Evolutionary conservation across 2,113 vertebrate species (phyloP).

Genomic region (Elachura formosa): DNA sequence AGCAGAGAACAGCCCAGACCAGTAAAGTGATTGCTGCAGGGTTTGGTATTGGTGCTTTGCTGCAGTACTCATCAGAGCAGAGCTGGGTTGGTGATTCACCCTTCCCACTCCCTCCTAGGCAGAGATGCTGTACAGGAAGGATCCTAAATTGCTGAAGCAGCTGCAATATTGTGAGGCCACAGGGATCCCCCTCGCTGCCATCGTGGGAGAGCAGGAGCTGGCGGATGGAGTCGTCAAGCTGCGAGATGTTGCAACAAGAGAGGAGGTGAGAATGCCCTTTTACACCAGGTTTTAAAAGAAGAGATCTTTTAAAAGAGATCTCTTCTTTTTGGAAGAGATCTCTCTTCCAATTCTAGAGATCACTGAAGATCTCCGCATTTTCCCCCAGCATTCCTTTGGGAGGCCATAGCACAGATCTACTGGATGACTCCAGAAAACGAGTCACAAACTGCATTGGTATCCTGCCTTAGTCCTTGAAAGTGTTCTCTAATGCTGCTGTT

Average conservation of each 20-base stretch:
- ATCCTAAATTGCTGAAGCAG: conserved; percentile 91
- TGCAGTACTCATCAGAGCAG: background rate
- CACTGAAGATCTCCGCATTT: background rate
- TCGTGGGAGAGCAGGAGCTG: conserved; percentile 90
- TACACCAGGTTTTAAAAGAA: background rate
- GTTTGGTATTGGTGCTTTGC: background rate
- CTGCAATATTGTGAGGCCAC: conserved; percentile 88
- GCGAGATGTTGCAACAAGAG: conserved; percentile 78
- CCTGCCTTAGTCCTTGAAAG: background rate
- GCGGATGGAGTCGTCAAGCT: conserved; percentile 85
- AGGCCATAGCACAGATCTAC: background rate
- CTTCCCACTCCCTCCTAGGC: conserved; percentile 68
- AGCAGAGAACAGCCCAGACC: background rate
- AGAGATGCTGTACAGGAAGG: conserved; percentile 89
- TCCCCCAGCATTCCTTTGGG: background rate
- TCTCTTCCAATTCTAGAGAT: background rate
- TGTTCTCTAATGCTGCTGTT: background rate
- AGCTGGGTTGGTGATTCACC: background rate
- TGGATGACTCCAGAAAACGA: background rate
- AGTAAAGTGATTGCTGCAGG: background rate
- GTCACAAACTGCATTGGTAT: background rate
- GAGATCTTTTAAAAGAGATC: too few relatives aligned
- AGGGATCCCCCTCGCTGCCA: conserved; percentile 87
- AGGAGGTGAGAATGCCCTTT: conserved; percentile 78
- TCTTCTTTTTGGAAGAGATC: too few relatives aligned